phyloP scores from a whole-genome alignment of 2,797 vertebrate genomes.

The Coilia nasus region DNA sequence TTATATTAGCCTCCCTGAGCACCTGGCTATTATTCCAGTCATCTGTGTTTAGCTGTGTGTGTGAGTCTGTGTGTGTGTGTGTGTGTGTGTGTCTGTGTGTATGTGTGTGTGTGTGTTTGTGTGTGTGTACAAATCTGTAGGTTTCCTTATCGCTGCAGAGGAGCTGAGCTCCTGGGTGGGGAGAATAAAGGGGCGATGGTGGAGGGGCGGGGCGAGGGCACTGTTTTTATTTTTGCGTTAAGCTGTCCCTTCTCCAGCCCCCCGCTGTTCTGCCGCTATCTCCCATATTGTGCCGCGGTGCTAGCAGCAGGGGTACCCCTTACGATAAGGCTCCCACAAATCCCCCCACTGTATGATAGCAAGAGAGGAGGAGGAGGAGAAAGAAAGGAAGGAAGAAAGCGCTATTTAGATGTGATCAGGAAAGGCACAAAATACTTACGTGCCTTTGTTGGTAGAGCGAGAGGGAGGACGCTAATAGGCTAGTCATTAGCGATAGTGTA shows the following conservation, averaged over 20 bases:
- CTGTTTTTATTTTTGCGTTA: slow-evolving; percentile 81
- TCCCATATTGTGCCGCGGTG: slow-evolving; percentile 66
- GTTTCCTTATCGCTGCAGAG: slow-evolving; percentile 76
- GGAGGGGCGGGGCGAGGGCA: slow-evolving; percentile 34
- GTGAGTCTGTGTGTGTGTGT: not conserved
- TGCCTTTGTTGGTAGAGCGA: slow-evolving; percentile 56
- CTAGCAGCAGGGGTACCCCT: slow-evolving; percentile 74
- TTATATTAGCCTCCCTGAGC: not conserved
- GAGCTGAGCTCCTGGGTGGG: slow-evolving; percentile 71
- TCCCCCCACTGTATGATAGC: slow-evolving; percentile 53
- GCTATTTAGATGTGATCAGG: slow-evolving; percentile 72
- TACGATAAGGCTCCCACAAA: slow-evolving; percentile 78
- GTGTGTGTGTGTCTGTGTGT: slow-evolving; percentile 40
- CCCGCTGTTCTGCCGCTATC: slow-evolving; percentile 70
- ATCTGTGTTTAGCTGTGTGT: not conserved
- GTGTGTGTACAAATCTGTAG: slow-evolving; percentile 71
- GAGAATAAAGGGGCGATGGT: slow-evolving; percentile 14
- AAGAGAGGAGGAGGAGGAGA: no score
- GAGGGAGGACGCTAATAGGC: slow-evolving; percentile 71
- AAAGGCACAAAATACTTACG: slow-evolving; percentile 64
- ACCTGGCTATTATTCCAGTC: slow-evolving; percentile 2
- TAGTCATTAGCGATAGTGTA: slow-evolving; percentile 66
- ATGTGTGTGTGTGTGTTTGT: slow-evolving; percentile 62
- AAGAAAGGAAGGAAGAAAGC: slow-evolving; percentile 60
- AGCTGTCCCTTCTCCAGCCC: slow-evolving; percentile 78